Percentiles rank a stretch among this genome's conserved stretches.
Evolutionary conservation across 2,888 invertebrate genomes (phyloP).

Genomic region (Tupiocoris notatus): DNA sequence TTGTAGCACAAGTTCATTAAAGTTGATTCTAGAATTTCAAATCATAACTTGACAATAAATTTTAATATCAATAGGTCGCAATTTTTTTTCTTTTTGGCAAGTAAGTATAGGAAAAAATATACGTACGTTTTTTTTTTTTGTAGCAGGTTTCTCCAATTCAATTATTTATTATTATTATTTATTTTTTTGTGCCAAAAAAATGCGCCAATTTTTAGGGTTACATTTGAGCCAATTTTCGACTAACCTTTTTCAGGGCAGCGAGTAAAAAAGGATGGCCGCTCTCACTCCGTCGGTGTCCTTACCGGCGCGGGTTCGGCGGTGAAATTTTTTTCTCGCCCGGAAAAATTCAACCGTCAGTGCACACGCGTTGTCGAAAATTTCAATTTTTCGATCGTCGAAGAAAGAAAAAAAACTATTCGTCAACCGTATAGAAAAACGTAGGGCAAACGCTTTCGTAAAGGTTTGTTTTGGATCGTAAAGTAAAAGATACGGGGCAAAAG

Average conservation of each 20-base stretch:
- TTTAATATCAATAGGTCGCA: too few species aligned
- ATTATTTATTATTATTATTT: too few species aligned
- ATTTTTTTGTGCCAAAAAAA: too few species aligned
- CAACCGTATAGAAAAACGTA: background rate
- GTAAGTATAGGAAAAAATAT: too few species aligned
- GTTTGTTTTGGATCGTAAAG: conserved; percentile 30
- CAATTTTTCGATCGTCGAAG: background rate
- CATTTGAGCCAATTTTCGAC: background rate
- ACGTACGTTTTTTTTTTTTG: too few species aligned
- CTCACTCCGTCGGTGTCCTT: conserved; percentile 14
- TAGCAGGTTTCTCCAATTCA: too few species aligned
- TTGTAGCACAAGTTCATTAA: too few species aligned
- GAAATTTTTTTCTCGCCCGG: background rate
- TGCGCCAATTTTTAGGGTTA: background rate
- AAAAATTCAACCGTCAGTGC: background rate
- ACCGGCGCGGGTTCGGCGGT: background rate
- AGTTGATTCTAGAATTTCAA: too few species aligned
- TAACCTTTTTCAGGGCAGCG: conserved; percentile 39
- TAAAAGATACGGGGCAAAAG: conserved; percentile 24
- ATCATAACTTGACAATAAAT: too few species aligned
- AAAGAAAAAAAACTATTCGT: background rate
- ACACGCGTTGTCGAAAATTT: background rate
- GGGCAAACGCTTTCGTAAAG: conserved; percentile 16
- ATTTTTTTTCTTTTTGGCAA: too few species aligned
- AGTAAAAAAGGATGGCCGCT: background rate